phyloP scores from a whole-genome alignment of 2,888 invertebrate species.

The Lutraria lutraria region DNA sequence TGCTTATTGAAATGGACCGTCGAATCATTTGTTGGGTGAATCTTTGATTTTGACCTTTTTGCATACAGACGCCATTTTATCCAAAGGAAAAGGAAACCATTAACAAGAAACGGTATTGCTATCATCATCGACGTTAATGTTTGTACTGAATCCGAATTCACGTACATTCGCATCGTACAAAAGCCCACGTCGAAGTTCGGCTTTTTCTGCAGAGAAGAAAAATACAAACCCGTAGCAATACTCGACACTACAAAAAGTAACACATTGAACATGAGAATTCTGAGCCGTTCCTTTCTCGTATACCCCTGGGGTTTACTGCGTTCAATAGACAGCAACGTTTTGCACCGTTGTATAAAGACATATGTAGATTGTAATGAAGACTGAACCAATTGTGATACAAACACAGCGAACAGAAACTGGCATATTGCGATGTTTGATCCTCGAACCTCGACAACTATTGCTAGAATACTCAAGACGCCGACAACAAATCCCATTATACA shows the following conservation, averaged over 20 bases:
- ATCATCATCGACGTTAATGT: background rate
- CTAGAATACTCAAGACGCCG: background rate
- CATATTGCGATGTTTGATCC: background rate
- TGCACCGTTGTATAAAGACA: background rate
- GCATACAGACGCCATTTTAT: background rate
- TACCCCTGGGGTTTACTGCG: background rate
- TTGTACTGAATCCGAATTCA: background rate
- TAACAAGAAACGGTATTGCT: background rate
- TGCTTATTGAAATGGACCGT: background rate
- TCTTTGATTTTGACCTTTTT: background rate
- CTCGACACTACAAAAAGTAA: background rate
- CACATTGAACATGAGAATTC: background rate
- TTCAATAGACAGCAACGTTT: background rate
- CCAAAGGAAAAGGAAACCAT: background rate
- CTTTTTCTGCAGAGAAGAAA: background rate
- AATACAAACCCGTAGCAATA: background rate
- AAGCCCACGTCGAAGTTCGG: background rate
- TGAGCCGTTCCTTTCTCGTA: background rate
- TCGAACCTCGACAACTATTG: background rate
- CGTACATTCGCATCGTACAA: slow-evolving; percentile 1
- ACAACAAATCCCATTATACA: slow-evolving; percentile 7
- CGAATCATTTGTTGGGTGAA: background rate
- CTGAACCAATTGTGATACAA: background rate
- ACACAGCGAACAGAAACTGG: background rate
- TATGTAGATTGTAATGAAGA: background rate